Base-by-base conservation (phyloP, 2,797 vertebrate species). In the Jordanella pulchra region DNA sequence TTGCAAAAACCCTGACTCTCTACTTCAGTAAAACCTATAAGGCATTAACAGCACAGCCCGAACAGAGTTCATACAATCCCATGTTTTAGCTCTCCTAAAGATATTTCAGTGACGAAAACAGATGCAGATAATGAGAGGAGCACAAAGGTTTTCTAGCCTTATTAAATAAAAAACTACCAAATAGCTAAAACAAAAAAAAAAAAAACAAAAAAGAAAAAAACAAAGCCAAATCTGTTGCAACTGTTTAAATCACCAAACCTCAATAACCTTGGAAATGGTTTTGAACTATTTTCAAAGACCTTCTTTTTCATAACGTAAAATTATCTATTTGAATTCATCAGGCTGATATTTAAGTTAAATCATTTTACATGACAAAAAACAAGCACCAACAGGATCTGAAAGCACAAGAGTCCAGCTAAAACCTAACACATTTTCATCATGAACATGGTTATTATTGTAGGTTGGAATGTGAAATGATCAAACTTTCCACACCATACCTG, bases 11-110 rank as follows among this genome's bases (percentile, higher is more conserved):
- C 23, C 55, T 48, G 66, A 70, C 13, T 27, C 53, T 71, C 55
- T 51, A 67, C 27, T 47, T 58, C 27, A 42, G 45, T 35, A 32
- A n/a, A 78, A n/a, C 71, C 69, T n/a, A 32, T 67, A 73, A 77
- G 44, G 32, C n/a, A 48, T 73, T 44, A 53, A 60, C 77, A 54
- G n/a, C n/a, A 55, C n/a, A 58, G 17, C 15, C 23, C 18, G 18
- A 51, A 67, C 21, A 73, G 23, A 75, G 69, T 56, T 66, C 15
- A 3, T 35, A 64, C 45, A n/a, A 17, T 14, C 2, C 7, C 23
- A 30, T 69, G 45, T 53, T 51, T 51, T 44, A 27, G 23, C 60
- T 30, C 30, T 67, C 3, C 39, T 44, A 69, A 35, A 64, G 42
- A 65, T 74, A 55, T 50, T 45, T 21, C 2, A 21, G 67, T 51